A percentile compares a stretch with the other conserved stretches of the same genome.
Evolutionary conservation across 2,888 invertebrate species (phyloP).

Genomic region (Camptogramma bilineatum): DNA sequence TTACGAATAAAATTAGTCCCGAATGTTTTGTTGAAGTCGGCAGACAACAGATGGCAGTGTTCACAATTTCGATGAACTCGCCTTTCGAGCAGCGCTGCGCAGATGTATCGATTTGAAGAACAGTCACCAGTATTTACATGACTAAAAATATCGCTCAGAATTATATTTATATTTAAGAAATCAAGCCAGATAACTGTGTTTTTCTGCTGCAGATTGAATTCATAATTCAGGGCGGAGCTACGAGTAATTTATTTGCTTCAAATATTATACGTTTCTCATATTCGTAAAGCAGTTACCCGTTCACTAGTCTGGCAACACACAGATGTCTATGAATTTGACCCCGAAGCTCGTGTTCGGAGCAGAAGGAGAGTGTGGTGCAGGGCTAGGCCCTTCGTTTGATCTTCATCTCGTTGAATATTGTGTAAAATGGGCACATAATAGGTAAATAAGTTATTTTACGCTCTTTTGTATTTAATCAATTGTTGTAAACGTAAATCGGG

Average conservation of each 20-base stretch:
- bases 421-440: slow-evolving; percentile 85
- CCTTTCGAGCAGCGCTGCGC: slow-evolving; percentile 75
- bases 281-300: slow-evolving; percentile 21
- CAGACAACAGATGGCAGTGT: slow-evolving; percentile 68
- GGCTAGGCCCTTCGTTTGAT: slow-evolving; percentile 82
- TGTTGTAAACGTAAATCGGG: slow-evolving; percentile 40
- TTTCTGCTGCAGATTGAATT: slow-evolving; percentile 1
- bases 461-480: slow-evolving; percentile 33
- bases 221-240: slow-evolving; percentile 24
- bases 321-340: slow-evolving; percentile 85
- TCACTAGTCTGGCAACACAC: slow-evolving; percentile 70
- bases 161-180: slow-evolving; percentile 34
- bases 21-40: slow-evolving; percentile 14
- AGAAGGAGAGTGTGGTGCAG: slow-evolving; percentile 81
- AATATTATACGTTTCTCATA: slow-evolving; percentile 23
- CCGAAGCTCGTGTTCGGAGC: slow-evolving; percentile 84
- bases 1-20: slow-evolving; percentile 20
- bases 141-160: slow-evolving; percentile 57
- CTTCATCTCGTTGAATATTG: slow-evolving; percentile 76
- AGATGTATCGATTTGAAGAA: slow-evolving; percentile 78
- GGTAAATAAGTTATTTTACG: slow-evolving; percentile 73
- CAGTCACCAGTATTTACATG: slow-evolving; percentile 65
- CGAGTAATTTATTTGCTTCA: slow-evolving; percentile 16
- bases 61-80: slow-evolving; percentile 54
- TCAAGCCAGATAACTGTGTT: slow-evolving; percentile 4